A percentile compares a stretch with the other conserved stretches of the same genome.
Evolutionary conservation across 2,113 vertebrate genomes (phyloP).

Genomic region (Acrocephalus kingi): DNA sequence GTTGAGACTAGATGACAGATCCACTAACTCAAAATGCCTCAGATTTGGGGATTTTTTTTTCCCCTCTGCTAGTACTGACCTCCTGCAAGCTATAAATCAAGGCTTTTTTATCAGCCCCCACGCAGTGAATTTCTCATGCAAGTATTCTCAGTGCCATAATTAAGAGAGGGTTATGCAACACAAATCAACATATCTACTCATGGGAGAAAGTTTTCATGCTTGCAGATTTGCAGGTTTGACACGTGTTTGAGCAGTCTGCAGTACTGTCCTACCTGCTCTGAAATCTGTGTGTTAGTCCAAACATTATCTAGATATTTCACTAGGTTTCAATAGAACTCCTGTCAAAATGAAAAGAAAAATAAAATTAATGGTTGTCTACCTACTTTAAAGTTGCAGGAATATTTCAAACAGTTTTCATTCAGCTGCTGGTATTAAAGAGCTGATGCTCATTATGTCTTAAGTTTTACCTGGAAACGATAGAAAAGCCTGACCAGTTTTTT

Average conservation of each 20-base stretch:
- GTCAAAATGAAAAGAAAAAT: neutral
- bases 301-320: neutral
- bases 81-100: neutral
- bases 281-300: neutral
- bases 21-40: neutral
- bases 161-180: constrained; percentile 12
- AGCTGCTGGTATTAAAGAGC: neutral
- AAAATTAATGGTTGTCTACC: neutral
- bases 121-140: neutral
- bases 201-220: neutral
- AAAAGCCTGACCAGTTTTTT: neutral
- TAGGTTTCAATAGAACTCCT: neutral
- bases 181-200: neutral
- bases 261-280: neutral
- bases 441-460: neutral
- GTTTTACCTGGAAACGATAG: neutral
- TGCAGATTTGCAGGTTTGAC: neutral
- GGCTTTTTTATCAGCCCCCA: neutral
- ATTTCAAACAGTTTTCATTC: neutral
- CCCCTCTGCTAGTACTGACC: neutral
- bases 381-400: neutral
- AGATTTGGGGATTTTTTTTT: neutral
- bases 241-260: neutral
- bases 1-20: neutral
- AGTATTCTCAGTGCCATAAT: neutral